phyloP scores from a whole-genome alignment of 2,888 invertebrate genomes.

The Odiellus spinosus region DNA sequence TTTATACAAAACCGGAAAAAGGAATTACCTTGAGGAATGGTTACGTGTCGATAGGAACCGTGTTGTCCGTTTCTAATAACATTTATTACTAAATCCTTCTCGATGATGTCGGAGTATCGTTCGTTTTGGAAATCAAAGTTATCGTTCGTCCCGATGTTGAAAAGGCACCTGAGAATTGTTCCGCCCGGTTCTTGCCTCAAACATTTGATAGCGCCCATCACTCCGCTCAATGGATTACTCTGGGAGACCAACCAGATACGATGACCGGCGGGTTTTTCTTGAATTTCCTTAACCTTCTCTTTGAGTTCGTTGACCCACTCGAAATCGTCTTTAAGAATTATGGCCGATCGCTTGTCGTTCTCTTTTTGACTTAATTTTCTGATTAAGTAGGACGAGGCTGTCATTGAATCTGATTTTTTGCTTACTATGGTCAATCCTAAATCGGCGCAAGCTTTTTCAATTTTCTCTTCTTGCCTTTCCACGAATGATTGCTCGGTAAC shows the following conservation, averaged over 20 bases:
- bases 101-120: constrained; percentile 22
- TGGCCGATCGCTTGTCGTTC: constrained; percentile 9
- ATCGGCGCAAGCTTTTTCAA: constrained; percentile 15
- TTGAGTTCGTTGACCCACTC: constrained; percentile 68
- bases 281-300: constrained; percentile 48
- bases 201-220: constrained; percentile 78
- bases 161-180: constrained; percentile 45
- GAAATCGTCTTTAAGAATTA: constrained; percentile 15
- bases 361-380: constrained; percentile 34
- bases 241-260: constrained; percentile 46
- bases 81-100: constrained; percentile 67
- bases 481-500: constrained; percentile 11
- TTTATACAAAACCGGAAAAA: no score
- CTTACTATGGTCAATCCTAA: constrained; percentile 14
- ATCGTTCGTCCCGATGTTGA: not conserved
- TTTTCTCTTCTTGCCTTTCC: constrained; percentile 9
- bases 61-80: constrained; percentile 39
- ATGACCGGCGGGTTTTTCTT: constrained; percentile 32
- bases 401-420: constrained; percentile 46
- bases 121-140: constrained; percentile 12
- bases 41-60: constrained; percentile 34
- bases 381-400: constrained; percentile 39
- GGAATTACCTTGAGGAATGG: constrained; percentile 4
- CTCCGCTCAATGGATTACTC: constrained; percentile 52
- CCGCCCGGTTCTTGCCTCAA: constrained; percentile 76